Percentiles rank a stretch among this genome's conserved stretches.
Evolutionary conservation across 2,113 vertebrate species (phyloP).

Genomic region (Castor canadensis): DNA sequence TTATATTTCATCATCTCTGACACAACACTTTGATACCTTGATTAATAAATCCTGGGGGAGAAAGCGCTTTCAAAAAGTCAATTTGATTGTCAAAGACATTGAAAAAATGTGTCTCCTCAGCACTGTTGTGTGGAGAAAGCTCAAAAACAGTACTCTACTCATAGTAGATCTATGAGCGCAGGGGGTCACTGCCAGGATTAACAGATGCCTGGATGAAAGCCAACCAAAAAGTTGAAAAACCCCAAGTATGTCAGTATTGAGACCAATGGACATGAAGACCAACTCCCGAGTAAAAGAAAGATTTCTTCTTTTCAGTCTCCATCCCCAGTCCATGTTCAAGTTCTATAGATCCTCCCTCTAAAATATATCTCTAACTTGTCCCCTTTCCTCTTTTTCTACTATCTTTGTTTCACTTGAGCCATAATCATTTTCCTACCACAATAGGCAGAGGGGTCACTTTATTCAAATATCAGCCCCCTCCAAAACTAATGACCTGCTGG

Average conservation of each 20-base stretch:
- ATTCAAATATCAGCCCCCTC: not conserved
- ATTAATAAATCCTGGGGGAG: not conserved
- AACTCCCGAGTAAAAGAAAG: not conserved
- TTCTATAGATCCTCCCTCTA: not conserved
- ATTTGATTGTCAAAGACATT: not conserved
- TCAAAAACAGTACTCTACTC: not conserved
- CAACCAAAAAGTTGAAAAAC: not conserved
- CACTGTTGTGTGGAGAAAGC: not conserved
- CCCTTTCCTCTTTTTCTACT: not conserved
- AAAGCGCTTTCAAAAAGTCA: not conserved
- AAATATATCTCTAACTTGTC: not conserved
- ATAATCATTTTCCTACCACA: not conserved
- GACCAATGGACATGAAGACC: not conserved
- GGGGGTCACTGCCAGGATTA: not conserved
- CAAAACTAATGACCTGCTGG: not conserved
- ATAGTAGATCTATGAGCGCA: not conserved
- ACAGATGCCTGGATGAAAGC: not conserved
- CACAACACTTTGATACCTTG: constrained; percentile 3
- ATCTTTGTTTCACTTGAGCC: not conserved
- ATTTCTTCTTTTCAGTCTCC: not conserved
- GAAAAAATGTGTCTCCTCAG: not conserved
- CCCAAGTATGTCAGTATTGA: not conserved
- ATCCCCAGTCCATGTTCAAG: not conserved
- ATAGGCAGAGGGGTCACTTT: not conserved
- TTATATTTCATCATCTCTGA: constrained; percentile 29